Conservation (phyloP, 2,888 invertebrate species). For the Amphipyra tragopoginis region DNA sequence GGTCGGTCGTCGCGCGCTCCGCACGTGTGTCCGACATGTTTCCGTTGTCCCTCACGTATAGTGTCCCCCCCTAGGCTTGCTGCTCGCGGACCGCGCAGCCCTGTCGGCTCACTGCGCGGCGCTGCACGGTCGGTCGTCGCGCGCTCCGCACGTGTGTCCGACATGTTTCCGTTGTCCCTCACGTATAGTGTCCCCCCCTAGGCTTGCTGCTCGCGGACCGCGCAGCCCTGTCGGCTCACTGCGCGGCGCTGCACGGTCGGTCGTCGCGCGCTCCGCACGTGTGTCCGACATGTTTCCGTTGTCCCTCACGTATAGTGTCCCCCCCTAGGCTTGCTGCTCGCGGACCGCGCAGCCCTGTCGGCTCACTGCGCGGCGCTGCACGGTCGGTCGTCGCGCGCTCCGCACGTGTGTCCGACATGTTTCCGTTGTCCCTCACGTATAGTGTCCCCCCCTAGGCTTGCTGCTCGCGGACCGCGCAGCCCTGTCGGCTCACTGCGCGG, state of each 20-base stretch:
- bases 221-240: constrained; percentile 16
- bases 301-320: no score
- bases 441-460: constrained; percentile 25
- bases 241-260: constrained; percentile 21
- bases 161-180: no score
- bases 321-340: background rate
- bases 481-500: constrained; percentile 40
- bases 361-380: constrained; percentile 4
- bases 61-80: constrained; percentile 62
- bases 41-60: no score
- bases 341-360: constrained; percentile 10
- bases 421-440: no score
- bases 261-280: constrained; percentile 64
- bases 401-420: constrained; percentile 60
- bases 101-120: constrained; percentile 73
- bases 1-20: constrained; percentile 54
- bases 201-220: background rate
- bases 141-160: constrained; percentile 58
- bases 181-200: no score
- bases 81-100: constrained; percentile 44
- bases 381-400: constrained; percentile 53
- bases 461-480: constrained; percentile 19
- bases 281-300: constrained; percentile 29
- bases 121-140: constrained; percentile 53
- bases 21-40: constrained; percentile 68